These are phyloP conservation scores for Ectropis grisescens DNA, from an alignment of 1,140 invertebrate species.

Conservation along the genomic window DNA sequence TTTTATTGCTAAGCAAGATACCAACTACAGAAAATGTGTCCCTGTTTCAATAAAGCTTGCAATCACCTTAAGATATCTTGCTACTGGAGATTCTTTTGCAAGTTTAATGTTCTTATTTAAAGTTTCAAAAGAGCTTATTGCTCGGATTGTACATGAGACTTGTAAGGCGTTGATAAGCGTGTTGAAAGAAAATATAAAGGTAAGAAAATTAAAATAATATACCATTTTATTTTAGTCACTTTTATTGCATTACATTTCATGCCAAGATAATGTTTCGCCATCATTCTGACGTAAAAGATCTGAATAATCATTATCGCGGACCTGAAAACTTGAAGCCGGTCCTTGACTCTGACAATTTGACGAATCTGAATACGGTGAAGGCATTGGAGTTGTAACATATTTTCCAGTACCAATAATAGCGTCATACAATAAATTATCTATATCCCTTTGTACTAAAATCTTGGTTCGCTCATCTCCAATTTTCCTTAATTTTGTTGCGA, in stretches of 20 bases:
- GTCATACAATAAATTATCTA: slow-evolving; percentile 14
- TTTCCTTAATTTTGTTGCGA: slow-evolving; percentile 9
- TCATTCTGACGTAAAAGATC: slow-evolving; percentile 5
- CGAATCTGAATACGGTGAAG: slow-evolving; percentile 12
- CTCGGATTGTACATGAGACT: slow-evolving; percentile 27
- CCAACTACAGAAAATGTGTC: slow-evolving; percentile 5
- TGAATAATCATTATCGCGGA: slow-evolving; percentile 4
- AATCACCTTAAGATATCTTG: slow-evolving; percentile 8
- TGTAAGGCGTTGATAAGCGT: slow-evolving; percentile 14
- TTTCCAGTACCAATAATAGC: slow-evolving; percentile 9
- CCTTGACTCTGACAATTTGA: slow-evolving; percentile 8
- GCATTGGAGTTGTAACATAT: slow-evolving; percentile 11
- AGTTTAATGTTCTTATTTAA: slow-evolving; percentile 22
- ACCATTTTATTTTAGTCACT: slow-evolving; percentile 6
- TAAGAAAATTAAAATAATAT: slow-evolving; percentile 9
- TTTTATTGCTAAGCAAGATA: slow-evolving; percentile 9
- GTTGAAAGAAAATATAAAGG: slow-evolving; percentile 7
- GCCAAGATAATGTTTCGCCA: slow-evolving; percentile 3
- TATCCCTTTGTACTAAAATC: slow-evolving; percentile 15
- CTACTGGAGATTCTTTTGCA: slow-evolving; percentile 12
- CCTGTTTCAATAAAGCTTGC: slow-evolving; percentile 4
- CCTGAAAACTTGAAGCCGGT: slow-evolving; percentile 9
- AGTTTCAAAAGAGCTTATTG: slow-evolving; percentile 31
- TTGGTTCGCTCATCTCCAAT: slow-evolving; percentile 15
- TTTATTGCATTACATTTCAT: slow-evolving; percentile 6